A percentile compares a stretch with the other conserved stretches of the same genome.
phyloP scores from a whole-genome alignment of 1,140 invertebrate species.

The Galendromus occidentalis region DNA sequence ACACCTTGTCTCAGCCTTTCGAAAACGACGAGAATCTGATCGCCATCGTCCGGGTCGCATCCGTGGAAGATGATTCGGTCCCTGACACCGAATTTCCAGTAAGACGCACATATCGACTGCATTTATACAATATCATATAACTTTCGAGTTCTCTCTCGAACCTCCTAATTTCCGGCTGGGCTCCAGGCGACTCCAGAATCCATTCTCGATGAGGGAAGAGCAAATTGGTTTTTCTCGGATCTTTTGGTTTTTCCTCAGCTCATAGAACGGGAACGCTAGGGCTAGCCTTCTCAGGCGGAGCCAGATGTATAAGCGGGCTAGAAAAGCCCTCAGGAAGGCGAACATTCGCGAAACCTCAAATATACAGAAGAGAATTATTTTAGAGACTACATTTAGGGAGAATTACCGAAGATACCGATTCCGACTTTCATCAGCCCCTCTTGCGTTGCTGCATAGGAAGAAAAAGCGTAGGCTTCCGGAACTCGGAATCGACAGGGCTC shows the following conservation, averaged over 20 bases:
- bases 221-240: background rate
- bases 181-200: background rate
- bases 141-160: background rate
- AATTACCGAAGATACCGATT: no score
- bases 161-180: background rate
- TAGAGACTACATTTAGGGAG: no score
- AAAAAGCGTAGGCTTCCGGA: no score
- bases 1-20: background rate
- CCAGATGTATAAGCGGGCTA: background rate
- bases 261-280: background rate
- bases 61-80: background rate
- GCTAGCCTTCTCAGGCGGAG: background rate
- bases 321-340: background rate
- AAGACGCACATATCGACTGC: background rate
- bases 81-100: background rate
- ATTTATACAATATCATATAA: background rate
- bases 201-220: background rate
- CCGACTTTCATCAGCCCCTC: no score
- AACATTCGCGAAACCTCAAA: no score
- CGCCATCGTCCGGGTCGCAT: background rate
- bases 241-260: background rate
- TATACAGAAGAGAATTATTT: no score
- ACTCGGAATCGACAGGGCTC: no score
- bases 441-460: no score
- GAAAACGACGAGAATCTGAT: background rate